Conservation (phyloP, 1,140 invertebrate genomes). For the Ostrea denselamellosa region DNA sequence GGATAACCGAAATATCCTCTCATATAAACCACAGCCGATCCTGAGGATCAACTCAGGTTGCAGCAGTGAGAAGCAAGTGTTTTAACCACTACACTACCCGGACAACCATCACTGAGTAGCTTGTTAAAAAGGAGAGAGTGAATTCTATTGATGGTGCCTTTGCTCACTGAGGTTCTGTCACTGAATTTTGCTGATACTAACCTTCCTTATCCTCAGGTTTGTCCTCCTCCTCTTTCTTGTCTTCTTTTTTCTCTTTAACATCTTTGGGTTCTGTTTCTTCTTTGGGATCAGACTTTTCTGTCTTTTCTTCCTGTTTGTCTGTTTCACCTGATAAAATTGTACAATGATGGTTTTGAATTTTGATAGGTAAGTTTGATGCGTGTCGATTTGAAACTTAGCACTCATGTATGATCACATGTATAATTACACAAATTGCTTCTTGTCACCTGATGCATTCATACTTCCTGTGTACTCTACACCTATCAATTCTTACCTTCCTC, state of each 20-base stretch:
- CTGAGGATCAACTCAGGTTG: too few species aligned
- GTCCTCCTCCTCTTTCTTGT: constrained; percentile 59
- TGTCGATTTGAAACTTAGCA: background rate
- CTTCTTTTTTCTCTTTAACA: constrained; percentile 54
- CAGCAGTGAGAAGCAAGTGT: too few species aligned
- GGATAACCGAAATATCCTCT: too few species aligned
- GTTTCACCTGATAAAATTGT: background rate
- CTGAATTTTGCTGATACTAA: background rate
- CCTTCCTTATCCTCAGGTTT: constrained; percentile 65
- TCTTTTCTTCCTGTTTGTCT: constrained; percentile 41
- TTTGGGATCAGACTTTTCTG: constrained; percentile 48
- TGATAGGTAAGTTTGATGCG: background rate
- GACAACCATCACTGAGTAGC: too few species aligned
- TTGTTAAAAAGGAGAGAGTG: too few species aligned
- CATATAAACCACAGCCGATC: too few species aligned
- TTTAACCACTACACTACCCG: too few species aligned
- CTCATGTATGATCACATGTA: too few species aligned
- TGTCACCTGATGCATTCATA: background rate
- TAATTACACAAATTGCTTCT: background rate
- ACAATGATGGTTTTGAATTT: background rate
- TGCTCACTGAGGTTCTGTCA: too few species aligned
- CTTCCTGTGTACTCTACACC: constrained; percentile 71
- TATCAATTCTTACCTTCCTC: constrained; percentile 19
- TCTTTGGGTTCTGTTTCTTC: constrained; percentile 63
- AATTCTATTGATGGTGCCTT: too few species aligned